Base-by-base conservation (phyloP, 2,797 vertebrate genomes). In the Acipenser ruthenus region DNA sequence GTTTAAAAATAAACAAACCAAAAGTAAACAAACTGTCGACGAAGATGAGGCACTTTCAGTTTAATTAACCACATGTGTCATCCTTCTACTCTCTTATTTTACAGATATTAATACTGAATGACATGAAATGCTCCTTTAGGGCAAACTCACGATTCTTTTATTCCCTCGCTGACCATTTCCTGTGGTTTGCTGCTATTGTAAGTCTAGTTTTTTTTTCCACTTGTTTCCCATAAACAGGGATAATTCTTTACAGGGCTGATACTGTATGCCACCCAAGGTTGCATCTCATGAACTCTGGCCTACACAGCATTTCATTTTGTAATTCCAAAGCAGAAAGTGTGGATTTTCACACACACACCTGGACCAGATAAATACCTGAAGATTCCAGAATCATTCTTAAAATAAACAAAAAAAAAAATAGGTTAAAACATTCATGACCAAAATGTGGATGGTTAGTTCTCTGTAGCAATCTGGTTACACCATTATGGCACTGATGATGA, bases 151-250 rank as follows among this genome's bases (percentile, higher is more conserved):
- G 6, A 23, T 23, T 51, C 63, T 15, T 13, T 9, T 18, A 6
- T n/a, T 52, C 63, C 10, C 49, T 50, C 5, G 9, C 8, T n/a
- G 13, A 3, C 7, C 49, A 9, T 48, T 73, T 71, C 70, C 50
- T 74, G 77, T 66, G 7, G 61, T 71, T 80, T 75, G 74, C 72
- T 75, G 80, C 80, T 76, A 80, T 83, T 77, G 69, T 75, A 71
- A 74, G 77, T 48, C 23, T 10, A 68, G 2, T 68, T 56, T 23
- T 53, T 47, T 7, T 10, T 10, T 48, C 18, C 53, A 75, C 50
- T 60, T 65, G 65, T 56, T 73, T 78, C 83, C 83, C 86, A 70
- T 7, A n/a, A 58, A 58, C 55, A n/a, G 3, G 6, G 58, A n/a
- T n/a, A 7, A 70, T 60, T 23, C 71, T 73, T 65, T 71, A 68